Evolutionary conservation across 2,797 vertebrate species (phyloP).

Genomic region (Esox lucius): DNA sequence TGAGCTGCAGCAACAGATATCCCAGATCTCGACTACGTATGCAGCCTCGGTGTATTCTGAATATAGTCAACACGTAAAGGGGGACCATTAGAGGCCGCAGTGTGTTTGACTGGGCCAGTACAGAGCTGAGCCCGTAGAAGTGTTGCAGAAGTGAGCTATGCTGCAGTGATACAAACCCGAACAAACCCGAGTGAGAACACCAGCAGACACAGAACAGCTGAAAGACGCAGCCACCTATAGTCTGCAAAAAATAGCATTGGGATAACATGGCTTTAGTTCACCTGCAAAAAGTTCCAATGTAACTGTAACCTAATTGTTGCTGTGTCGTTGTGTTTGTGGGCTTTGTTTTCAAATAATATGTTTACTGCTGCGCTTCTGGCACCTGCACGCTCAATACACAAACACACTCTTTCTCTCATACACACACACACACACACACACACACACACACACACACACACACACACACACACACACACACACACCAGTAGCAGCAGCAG

Average conservation of each 20-base stretch:
- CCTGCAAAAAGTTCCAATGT: not conserved
- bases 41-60: not conserved
- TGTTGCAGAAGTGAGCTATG: constrained; percentile 8
- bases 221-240: not conserved
- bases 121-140: not conserved
- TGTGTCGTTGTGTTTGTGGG: not conserved
- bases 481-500: constrained; percentile 29
- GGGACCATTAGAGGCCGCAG: not conserved
- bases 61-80: not conserved
- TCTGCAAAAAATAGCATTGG: not conserved
- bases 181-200: not conserved
- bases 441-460: not conserved
- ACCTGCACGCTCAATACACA: constrained; percentile 15
- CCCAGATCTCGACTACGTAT: not conserved
- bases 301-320: not conserved
- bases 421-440: constrained; percentile 19
- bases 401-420: constrained; percentile 13
- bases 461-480: constrained; percentile 6
- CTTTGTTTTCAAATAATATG: not conserved
- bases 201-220: not conserved
- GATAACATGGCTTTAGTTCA: not conserved
- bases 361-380: constrained; percentile 4
- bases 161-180: constrained; percentile 10
- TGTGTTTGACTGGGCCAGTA: constrained; percentile 1
- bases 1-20: constrained; percentile 1